A percentile compares a stretch with the other conserved stretches of the same genome.
phyloP scores from a whole-genome alignment of 2,888 invertebrate genomes.

The Leistus spinibarbis region DNA sequence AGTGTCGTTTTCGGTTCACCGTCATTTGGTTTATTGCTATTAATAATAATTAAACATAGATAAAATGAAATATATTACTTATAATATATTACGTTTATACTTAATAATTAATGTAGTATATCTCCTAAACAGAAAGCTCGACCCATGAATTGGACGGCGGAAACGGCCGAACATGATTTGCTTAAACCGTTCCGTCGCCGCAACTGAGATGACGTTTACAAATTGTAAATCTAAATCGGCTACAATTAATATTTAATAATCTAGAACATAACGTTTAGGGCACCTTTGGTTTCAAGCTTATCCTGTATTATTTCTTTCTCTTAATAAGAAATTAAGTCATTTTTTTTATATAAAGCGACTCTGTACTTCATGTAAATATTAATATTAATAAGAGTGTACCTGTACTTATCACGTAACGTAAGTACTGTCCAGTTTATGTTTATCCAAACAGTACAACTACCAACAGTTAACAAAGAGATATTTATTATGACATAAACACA shows the following conservation, averaged over 20 bases:
- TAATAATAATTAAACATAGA: constrained; percentile 47
- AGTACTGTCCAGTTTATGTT: constrained; percentile 50
- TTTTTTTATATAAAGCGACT: constrained; percentile 38
- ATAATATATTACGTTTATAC: constrained; percentile 40
- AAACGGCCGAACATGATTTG: not conserved
- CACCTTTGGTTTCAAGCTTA: constrained; percentile 88
- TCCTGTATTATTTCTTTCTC: constrained; percentile 50
- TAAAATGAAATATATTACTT: constrained; percentile 48
- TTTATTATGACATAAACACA: constrained; percentile 40
- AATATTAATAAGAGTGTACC: constrained; percentile 46
- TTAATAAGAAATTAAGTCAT: constrained; percentile 39
- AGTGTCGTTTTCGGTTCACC: not conserved
- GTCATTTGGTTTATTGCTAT: constrained; percentile 57
- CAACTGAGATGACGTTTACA: constrained; percentile 37
- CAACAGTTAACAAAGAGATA: constrained; percentile 55
- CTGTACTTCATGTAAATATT: constrained; percentile 40
- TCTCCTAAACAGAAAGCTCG: constrained; percentile 40
- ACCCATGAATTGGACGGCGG: constrained; percentile 33
- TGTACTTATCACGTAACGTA: constrained; percentile 54
- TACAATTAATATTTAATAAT: constrained; percentile 45
- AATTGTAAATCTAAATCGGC: constrained; percentile 40
- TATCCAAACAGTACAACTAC: constrained; percentile 53
- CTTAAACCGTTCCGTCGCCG: not conserved
- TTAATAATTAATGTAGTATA: constrained; percentile 45
- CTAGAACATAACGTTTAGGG: constrained; percentile 72